A percentile compares a stretch with the other conserved stretches of the same genome.
phyloP scores from a whole-genome alignment of 2,888 invertebrate species.

The Pocota personata region DNA sequence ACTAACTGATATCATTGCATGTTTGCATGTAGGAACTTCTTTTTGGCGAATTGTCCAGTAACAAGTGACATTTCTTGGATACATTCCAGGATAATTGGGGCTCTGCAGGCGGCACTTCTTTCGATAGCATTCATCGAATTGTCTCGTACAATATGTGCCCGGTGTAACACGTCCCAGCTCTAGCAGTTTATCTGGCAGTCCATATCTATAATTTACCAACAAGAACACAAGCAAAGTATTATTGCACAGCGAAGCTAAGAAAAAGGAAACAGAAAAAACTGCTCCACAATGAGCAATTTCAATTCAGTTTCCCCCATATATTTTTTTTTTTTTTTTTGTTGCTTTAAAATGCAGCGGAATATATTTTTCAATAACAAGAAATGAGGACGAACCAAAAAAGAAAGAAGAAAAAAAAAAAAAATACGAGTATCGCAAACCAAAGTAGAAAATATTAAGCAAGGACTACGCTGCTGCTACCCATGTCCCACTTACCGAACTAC shows the following conservation, averaged over 20 bases:
- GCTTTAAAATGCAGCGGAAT: constrained; percentile 28
- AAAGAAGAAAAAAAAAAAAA: not conserved
- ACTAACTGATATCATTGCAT: constrained; percentile 94
- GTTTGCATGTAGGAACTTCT: constrained; percentile 93
- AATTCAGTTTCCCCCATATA: constrained; percentile 26
- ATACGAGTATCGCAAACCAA: constrained; percentile 32
- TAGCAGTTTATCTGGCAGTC: constrained; percentile 89
- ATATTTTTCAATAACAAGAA: constrained; percentile 45
- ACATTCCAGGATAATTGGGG: constrained; percentile 95
- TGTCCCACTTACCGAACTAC: constrained; percentile 85
- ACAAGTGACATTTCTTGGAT: constrained; percentile 92
- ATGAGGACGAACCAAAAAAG: constrained; percentile 28
- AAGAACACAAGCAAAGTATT: not conserved
- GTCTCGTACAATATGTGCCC: constrained; percentile 92
- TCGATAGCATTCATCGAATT: constrained; percentile 93
- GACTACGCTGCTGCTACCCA: constrained; percentile 44
- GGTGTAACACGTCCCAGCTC: constrained; percentile 94
- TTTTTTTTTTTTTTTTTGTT: not conserved
- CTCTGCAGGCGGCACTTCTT: constrained; percentile 94
- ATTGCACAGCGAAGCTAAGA: not conserved
- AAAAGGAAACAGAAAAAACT: constrained; percentile 5
- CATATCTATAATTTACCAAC: constrained; percentile 84
- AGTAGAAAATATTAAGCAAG: constrained; percentile 56
- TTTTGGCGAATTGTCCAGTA: constrained; percentile 94
- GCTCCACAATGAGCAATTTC: constrained; percentile 51